Percentiles rank a stretch among this genome's conserved stretches.
These are phyloP conservation scores for Entomobrya multifasciata DNA, from an alignment of 2,888 invertebrate species.

Conservation along the genomic window DNA sequence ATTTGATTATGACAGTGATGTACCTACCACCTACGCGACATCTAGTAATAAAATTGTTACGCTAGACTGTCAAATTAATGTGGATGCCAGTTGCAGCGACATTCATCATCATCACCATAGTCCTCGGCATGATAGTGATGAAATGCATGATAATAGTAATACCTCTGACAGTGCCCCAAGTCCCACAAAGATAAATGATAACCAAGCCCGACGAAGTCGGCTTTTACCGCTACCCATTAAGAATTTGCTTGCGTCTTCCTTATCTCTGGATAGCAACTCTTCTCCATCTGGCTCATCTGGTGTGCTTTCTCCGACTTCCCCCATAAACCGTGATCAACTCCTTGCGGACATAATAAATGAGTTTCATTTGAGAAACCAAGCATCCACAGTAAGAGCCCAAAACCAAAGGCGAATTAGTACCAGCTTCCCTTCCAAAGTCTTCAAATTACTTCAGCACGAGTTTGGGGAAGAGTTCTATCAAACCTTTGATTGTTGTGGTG, in stretches of 20 bases:
- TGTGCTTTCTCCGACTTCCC: conserved; percentile 79
- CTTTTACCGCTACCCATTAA: conserved; percentile 75
- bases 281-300: conserved; percentile 79
- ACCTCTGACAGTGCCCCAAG: conserved; percentile 26
- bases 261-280: conserved; percentile 76
- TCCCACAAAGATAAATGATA: conserved; percentile 65
- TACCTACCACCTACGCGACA: conserved; percentile 10
- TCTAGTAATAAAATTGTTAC: conserved; percentile 5
- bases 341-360: conserved; percentile 79
- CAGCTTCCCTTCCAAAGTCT: conserved; percentile 79
- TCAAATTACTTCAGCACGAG: conserved; percentile 79
- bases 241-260: conserved; percentile 72
- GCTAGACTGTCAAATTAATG: conserved; percentile 66
- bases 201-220: conserved; percentile 70
- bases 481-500: conserved; percentile 78
- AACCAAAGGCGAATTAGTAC: conserved; percentile 67
- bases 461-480: conserved; percentile 80
- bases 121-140: conserved; percentile 19
- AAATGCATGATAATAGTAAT: conserved; percentile 53
- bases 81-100: conserved; percentile 40
- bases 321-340: conserved; percentile 78
- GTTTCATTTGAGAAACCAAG: conserved; percentile 77
- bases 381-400: conserved; percentile 59
- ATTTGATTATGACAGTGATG: conserved; percentile 79
- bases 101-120: conserved; percentile 12